Percentiles rank a stretch among this genome's conserved stretches.
Conservation (phyloP, 2,113 vertebrate species). For the Cephalopholis sonnerati region DNA sequence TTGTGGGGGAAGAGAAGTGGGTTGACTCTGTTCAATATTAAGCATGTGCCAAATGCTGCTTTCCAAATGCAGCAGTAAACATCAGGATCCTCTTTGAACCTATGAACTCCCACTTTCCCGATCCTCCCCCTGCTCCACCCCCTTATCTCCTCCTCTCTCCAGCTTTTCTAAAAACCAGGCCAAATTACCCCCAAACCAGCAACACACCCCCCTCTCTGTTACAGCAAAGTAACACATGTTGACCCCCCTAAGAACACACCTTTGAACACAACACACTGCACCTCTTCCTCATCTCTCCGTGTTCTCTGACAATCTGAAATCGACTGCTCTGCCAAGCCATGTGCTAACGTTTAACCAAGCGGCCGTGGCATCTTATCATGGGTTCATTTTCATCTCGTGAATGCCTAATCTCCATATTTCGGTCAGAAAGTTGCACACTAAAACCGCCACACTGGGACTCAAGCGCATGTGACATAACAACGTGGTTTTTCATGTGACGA, state of each 20-base stretch:
- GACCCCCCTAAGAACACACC: not conserved
- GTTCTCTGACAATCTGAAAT: not conserved
- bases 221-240: not conserved
- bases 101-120: conserved; percentile 67
- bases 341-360: conserved; percentile 21
- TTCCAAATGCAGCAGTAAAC: conserved; percentile 59
- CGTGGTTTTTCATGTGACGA: conserved; percentile 60
- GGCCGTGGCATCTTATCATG: not conserved
- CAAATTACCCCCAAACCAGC: conserved; percentile 19
- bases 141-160: conserved; percentile 18
- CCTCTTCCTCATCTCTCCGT: not conserved
- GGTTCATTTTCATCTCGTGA: conserved; percentile 12
- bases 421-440: not conserved
- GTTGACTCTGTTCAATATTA: conserved; percentile 37
- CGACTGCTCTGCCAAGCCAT: not conserved
- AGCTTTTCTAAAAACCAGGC: conserved; percentile 17
- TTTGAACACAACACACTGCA: not conserved
- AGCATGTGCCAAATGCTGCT: conserved; percentile 46
- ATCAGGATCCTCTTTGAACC: conserved; percentile 65
- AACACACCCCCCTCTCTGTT: not conserved
- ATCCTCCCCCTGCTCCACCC: conserved; percentile 80
- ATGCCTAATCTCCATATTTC: conserved; percentile 38
- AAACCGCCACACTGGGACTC: not conserved
- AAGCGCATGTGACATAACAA: conserved; percentile 52
- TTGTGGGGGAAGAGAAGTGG: conserved; percentile 7